Evolutionary conservation across 2,797 vertebrate genomes (phyloP).

Genomic region (Urophycis tenuis): DNA sequence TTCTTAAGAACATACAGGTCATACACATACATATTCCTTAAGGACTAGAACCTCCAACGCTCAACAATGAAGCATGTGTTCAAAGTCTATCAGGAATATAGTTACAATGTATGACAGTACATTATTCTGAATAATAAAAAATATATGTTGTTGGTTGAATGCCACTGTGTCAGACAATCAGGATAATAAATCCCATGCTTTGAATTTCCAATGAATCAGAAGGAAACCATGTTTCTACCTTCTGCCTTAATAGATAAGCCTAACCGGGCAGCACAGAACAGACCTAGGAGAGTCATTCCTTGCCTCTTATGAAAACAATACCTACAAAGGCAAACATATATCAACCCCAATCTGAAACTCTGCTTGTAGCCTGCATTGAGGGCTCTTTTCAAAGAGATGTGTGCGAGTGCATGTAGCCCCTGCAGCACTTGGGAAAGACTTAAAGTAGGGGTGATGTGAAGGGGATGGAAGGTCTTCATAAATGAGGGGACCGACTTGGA

Average conservation of each 20-base stretch:
- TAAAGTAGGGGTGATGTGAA: not conserved
- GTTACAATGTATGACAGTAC: not conserved
- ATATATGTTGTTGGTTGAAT: not conserved
- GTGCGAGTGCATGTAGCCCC: not conserved
- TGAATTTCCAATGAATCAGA: constrained; percentile 6
- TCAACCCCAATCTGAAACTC: constrained; percentile 24
- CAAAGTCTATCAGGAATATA: not conserved
- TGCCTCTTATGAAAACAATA: constrained; percentile 47
- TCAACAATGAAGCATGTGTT: not conserved
- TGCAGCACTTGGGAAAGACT: constrained; percentile 5
- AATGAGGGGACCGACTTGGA: constrained; percentile 20
- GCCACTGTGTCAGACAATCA: not conserved
- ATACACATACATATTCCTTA: not conserved
- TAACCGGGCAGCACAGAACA: constrained; percentile 39
- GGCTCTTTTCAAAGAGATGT: not conserved
- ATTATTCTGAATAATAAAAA: not conserved
- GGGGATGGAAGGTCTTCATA: not conserved
- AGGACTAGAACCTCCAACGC: not conserved
- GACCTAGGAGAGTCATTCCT: constrained; percentile 35
- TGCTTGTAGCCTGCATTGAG: not conserved
- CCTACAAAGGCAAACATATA: constrained; percentile 28
- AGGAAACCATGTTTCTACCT: constrained; percentile 16
- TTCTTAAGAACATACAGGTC: not conserved
- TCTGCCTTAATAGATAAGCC: constrained; percentile 16
- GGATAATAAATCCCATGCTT: not conserved